Percentiles rank a stretch among this genome's conserved stretches.
phyloP scores from a whole-genome alignment of 2,888 invertebrate genomes.

The Bhutanitis thaidina region DNA sequence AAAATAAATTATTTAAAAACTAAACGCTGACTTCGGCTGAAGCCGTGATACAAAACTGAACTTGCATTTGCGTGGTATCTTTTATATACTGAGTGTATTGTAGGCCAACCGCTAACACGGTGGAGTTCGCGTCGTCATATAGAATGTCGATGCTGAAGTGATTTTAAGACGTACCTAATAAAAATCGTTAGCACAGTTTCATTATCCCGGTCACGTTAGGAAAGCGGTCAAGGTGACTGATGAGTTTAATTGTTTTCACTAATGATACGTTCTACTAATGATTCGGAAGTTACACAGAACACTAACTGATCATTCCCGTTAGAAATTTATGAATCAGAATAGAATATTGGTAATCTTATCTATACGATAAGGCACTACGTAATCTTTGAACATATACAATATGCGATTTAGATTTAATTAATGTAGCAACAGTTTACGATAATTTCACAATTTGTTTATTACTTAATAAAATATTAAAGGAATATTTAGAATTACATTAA shows the following conservation, averaged over 20 bases:
- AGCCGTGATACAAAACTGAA: constrained; percentile 59
- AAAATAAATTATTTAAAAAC: constrained; percentile 35
- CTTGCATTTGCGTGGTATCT: constrained; percentile 51
- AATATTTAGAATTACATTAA: too few relatives aligned
- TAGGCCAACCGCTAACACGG: constrained; percentile 74
- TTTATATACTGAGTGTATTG: constrained; percentile 68
- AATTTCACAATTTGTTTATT: too few relatives aligned
- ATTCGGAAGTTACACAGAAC: constrained; percentile 26
- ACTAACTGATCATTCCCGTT: constrained; percentile 26
- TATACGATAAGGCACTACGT: background rate
- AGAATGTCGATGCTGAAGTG: constrained; percentile 46
- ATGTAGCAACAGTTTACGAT: too few relatives aligned
- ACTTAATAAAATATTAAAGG: too few relatives aligned
- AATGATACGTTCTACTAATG: constrained; percentile 47
- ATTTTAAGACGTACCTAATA: constrained; percentile 62
- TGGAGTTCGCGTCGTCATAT: constrained; percentile 43
- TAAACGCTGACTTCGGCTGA: constrained; percentile 48
- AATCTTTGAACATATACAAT: background rate
- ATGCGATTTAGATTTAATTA: too few relatives aligned
- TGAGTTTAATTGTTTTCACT: constrained; percentile 47
- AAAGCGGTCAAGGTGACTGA: constrained; percentile 65
- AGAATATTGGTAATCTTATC: background rate
- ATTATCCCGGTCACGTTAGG: constrained; percentile 60
- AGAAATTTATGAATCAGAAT: constrained; percentile 13
- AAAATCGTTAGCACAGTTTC: constrained; percentile 70